These are phyloP conservation scores for Triplophysa bombifrons DNA, from an alignment of 2,797 vertebrate genomes.

Conservation along the genomic window DNA sequence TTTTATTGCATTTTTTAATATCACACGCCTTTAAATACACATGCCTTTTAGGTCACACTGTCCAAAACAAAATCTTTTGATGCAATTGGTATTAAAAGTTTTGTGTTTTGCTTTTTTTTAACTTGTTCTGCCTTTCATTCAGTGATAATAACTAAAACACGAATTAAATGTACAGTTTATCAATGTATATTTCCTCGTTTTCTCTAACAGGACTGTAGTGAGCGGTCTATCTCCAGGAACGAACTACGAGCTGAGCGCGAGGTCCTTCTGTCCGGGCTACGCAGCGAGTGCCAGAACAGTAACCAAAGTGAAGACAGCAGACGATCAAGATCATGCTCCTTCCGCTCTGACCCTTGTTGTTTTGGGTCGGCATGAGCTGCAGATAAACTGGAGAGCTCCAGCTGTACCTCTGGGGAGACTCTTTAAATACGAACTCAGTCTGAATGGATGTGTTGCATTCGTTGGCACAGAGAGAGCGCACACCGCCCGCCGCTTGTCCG, in stretches of 20 bases:
- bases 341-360: conserved; percentile 53
- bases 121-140: too few relatives aligned
- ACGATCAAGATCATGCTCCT: conserved; percentile 61
- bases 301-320: conserved; percentile 51
- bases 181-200: neutral
- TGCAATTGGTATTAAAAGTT: too few relatives aligned
- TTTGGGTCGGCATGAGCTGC: conserved; percentile 63
- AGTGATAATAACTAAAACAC: neutral
- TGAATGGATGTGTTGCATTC: conserved; percentile 64
- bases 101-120: too few relatives aligned
- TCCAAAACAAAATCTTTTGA: too few relatives aligned
- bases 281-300: conserved; percentile 44
- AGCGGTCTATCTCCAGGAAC: conserved; percentile 57
- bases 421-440: conserved; percentile 67
- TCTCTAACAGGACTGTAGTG: conserved; percentile 52
- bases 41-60: too few relatives aligned
- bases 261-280: conserved; percentile 54
- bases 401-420: conserved; percentile 58
- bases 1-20: too few relatives aligned
- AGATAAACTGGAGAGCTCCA: conserved; percentile 63
- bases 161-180: neutral
- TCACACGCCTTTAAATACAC: too few relatives aligned
- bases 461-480: conserved; percentile 59
- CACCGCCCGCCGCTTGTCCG: conserved; percentile 54
- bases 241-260: conserved; percentile 57